Conservation (phyloP, 2,797 vertebrate species). For the Pangasius larnaudii region DNA sequence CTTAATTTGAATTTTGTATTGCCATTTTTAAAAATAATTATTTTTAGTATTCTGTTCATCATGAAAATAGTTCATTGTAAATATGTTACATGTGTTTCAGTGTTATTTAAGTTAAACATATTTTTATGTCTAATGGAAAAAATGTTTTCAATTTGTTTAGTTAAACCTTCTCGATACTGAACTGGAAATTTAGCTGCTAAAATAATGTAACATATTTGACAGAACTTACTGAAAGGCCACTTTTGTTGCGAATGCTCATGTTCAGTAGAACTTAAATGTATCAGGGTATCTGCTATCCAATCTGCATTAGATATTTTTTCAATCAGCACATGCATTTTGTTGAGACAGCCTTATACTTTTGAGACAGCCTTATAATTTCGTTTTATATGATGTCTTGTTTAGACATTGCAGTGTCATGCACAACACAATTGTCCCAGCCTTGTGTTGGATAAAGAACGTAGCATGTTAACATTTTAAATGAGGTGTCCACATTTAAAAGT, state of each 20-base stretch:
- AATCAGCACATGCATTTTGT: slow-evolving; percentile 74
- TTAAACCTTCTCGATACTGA: slow-evolving; percentile 66
- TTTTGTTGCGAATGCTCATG: slow-evolving; percentile 65
- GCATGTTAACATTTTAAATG: slow-evolving; percentile 54
- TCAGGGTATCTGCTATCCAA: slow-evolving; percentile 71
- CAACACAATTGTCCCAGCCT: slow-evolving; percentile 69
- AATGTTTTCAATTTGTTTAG: slow-evolving; percentile 49
- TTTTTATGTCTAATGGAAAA: slow-evolving; percentile 53
- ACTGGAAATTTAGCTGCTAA: slow-evolving; percentile 83
- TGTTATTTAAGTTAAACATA: slow-evolving; percentile 73
- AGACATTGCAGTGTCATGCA: slow-evolving; percentile 70
- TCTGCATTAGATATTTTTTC: slow-evolving; percentile 68
- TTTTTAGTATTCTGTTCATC: slow-evolving; percentile 51
- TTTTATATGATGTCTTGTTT: slow-evolving; percentile 65
- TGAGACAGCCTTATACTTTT: slow-evolving; percentile 75
- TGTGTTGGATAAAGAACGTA: slow-evolving; percentile 72
- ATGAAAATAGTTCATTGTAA: not conserved
- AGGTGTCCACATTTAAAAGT: slow-evolving; percentile 21
- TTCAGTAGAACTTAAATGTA: slow-evolving; percentile 40
- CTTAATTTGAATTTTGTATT: not conserved
- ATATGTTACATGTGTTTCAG: slow-evolving; percentile 31
- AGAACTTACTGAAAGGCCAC: slow-evolving; percentile 69
- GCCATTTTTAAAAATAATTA: slow-evolving; percentile 6
- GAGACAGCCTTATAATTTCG: slow-evolving; percentile 74
- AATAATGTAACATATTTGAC: slow-evolving; percentile 62